A percentile compares a stretch with the other conserved stretches of the same genome.
Evolutionary conservation across 2,113 vertebrate genomes (phyloP).

Genomic region (Merops nubicus): DNA sequence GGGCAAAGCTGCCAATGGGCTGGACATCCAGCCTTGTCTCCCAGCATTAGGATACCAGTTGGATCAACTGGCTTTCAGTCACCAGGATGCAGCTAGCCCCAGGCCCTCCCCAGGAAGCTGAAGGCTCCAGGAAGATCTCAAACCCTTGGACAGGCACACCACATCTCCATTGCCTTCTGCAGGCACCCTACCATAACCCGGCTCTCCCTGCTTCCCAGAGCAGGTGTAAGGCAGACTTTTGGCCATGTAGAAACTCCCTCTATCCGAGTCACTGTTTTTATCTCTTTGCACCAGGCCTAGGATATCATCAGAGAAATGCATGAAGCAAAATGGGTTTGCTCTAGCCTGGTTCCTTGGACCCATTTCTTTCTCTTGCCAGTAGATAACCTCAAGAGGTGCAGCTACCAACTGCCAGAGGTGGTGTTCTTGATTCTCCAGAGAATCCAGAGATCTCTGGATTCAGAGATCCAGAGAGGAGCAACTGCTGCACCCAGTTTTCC

Average conservation of each 20-base stretch:
- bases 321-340: not conserved
- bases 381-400: not conserved
- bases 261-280: not conserved
- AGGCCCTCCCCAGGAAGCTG: not conserved
- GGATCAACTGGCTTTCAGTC: not conserved
- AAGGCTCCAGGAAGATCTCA: not conserved
- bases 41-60: not conserved
- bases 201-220: not conserved
- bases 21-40: not conserved
- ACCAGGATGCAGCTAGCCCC: not conserved
- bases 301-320: accelerated
- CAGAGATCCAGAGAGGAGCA: no score
- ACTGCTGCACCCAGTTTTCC: accelerated
- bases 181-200: not conserved
- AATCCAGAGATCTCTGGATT: no score
- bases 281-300: not conserved
- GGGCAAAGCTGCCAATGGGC: not conserved
- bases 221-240: not conserved
- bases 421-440: not conserved
- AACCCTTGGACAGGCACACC: not conserved
- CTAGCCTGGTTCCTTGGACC: not conserved
- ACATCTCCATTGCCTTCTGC: not conserved
- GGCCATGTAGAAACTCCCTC: not conserved
- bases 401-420: not conserved
- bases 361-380: not conserved